Conservation (phyloP, 2,113 vertebrate species). For the Terrapene triunguis region DNA sequence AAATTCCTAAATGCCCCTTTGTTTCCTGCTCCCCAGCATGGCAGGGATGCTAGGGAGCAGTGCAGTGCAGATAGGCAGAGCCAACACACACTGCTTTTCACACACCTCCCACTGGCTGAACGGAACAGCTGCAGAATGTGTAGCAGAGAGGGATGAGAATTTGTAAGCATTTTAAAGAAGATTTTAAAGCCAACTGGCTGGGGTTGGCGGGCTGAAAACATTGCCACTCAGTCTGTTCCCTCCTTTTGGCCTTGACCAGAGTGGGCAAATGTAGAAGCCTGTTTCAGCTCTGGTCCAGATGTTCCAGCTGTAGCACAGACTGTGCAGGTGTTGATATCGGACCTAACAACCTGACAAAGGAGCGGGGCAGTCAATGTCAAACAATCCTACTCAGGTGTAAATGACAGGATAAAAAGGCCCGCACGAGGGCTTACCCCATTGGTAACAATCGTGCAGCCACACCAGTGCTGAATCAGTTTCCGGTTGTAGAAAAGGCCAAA, state of each 20-base stretch:
- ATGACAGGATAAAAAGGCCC: accelerated
- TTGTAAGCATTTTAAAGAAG: background rate
- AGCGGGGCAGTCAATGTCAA: accelerated
- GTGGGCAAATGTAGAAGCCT: background rate
- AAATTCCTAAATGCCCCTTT: background rate
- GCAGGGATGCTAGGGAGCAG: accelerated
- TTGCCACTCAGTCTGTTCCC: background rate
- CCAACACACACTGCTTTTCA: background rate
- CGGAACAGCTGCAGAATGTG: background rate
- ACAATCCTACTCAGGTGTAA: background rate
- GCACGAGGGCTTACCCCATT: background rate
- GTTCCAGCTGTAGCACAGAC: background rate
- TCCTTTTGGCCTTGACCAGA: background rate
- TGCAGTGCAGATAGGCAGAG: background rate
- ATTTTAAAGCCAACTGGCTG: background rate
- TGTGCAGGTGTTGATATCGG: accelerated
- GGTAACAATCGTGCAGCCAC: background rate
- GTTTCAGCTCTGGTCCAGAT: background rate
- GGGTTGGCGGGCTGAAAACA: background rate
- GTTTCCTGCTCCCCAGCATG: background rate
- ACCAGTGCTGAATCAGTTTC: background rate
- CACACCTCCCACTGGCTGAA: background rate
- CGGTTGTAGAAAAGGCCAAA: background rate
- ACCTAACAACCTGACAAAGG: background rate
- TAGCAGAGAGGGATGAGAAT: background rate